Conservation (phyloP, 2,113 vertebrate genomes). For the Astur gentilis region DNA sequence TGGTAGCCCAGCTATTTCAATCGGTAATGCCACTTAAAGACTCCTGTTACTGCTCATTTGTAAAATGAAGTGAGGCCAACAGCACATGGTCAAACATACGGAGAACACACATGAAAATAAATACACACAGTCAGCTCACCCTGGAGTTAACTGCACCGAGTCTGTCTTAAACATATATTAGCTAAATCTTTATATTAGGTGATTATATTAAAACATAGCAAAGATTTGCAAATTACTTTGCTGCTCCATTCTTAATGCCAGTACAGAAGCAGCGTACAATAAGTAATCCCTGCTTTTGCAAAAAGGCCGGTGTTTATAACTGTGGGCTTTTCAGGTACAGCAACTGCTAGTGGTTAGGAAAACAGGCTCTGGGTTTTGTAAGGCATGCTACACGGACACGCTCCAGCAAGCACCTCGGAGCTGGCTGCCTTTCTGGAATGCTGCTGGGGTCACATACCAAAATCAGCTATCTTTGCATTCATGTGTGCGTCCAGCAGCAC, state of each 20-base stretch:
- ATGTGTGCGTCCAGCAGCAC: conserved; percentile 93
- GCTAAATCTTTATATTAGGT: background rate
- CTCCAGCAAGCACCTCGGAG: background rate
- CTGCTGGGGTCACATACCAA: conserved; percentile 79
- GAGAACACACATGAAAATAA: background rate
- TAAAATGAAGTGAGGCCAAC: conserved; percentile 22
- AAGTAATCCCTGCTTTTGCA: background rate
- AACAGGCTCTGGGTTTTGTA: background rate
- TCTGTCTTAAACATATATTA: background rate
- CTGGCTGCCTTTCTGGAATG: conserved; percentile 29
- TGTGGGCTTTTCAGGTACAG: background rate
- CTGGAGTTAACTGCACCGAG: background rate
- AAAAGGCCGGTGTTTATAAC: background rate
- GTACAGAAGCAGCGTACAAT: background rate
- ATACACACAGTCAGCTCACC: background rate
- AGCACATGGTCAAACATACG: background rate
- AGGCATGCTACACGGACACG: background rate
- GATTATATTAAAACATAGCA: background rate
- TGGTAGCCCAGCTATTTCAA: background rate
- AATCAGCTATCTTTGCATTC: conserved; percentile 98
- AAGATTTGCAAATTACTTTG: background rate
- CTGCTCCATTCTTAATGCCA: background rate
- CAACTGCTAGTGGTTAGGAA: background rate
- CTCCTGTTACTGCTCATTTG: background rate
- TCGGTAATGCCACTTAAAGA: background rate